These are phyloP conservation scores for Leptogaster cylindrica DNA, from an alignment of 2,888 invertebrate species.

Conservation along the genomic window DNA sequence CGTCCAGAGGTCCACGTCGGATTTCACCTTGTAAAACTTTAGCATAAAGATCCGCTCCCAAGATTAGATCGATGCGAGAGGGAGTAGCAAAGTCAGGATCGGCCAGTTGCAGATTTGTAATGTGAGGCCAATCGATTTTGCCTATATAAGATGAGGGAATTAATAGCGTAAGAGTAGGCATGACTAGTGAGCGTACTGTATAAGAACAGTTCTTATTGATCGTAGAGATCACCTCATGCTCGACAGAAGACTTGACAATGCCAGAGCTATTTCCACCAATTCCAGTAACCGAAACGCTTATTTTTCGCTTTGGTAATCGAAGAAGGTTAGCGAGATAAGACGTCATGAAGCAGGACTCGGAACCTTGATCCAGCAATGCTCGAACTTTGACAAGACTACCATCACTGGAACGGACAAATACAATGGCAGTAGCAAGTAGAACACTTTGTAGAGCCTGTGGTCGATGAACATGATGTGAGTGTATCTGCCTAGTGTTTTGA, in stretches of 20 bases:
- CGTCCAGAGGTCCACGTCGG: not conserved
- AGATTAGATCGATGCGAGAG: not conserved
- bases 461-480: too few species aligned
- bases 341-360: too few species aligned
- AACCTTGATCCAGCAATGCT: too few species aligned
- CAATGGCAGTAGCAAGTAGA: too few species aligned
- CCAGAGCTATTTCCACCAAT: not conserved
- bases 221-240: not conserved
- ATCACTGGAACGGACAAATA: too few species aligned
- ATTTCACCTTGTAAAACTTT: not conserved
- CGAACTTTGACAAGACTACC: too few species aligned
- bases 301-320: not conserved
- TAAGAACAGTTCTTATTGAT: not conserved
- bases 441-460: too few species aligned
- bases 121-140: not conserved
- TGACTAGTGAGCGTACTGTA: not conserved
- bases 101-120: not conserved
- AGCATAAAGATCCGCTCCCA: slow-evolving; percentile 1
- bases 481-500: too few species aligned
- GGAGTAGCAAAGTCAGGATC: not conserved
- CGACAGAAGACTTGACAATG: not conserved
- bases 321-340: too few species aligned
- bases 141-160: not conserved
- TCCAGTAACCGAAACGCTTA: not conserved
- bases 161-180: not conserved